Evolutionary conservation across 2,888 invertebrate genomes (phyloP), one percentile per base, ranked within the genome.

Genomic region (Zeuzera pyrina): DNA sequence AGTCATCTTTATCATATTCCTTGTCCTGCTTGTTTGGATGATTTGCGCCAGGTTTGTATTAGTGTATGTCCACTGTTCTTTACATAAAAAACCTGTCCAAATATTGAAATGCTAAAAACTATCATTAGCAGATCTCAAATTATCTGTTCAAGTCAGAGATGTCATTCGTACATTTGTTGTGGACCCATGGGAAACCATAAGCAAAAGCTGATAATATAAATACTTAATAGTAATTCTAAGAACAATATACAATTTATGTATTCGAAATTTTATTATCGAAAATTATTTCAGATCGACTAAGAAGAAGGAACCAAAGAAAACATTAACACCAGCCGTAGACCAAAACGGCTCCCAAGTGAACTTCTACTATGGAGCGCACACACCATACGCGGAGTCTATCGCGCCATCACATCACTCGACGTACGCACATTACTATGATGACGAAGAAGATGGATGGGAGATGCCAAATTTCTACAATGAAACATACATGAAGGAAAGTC

Each of bases 391-490:
- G 29, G 96, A 96, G 67, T 95, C 94, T 33, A 96, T 96, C 49
- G 96, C 96, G 0, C 96, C 96, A 1, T 95, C 95, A 3, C 96
- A 96, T 71, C 96, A 96, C 62, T 95, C 95, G 29, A 96, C 96
- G 0, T 96, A 96, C 69, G 96, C 96, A 2, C 96, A 96, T 66
- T 96, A 96, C 68, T 96, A 96, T 52, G 95, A 96, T 61, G 95
- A 96, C 51, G 96, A 96, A 62, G 96, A 96, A 71, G 96, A 96
- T 54, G 96, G 95, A 28, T 96, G 96, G 96, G 96, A 96, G 66
- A 96, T 96, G 96, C 96, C 96, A 0, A 96, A 96, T 73, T 96
- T 96, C 73, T 96, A 96, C 78, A 95, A 95, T 67, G 96, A 96
- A 76, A 95, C 95, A 2, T 96, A 96, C 62, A 95, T 96, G 95